These are phyloP conservation scores for Hippopotamyrus pictus DNA, from an alignment of 2,797 vertebrate genomes.

Conservation along the genomic window DNA sequence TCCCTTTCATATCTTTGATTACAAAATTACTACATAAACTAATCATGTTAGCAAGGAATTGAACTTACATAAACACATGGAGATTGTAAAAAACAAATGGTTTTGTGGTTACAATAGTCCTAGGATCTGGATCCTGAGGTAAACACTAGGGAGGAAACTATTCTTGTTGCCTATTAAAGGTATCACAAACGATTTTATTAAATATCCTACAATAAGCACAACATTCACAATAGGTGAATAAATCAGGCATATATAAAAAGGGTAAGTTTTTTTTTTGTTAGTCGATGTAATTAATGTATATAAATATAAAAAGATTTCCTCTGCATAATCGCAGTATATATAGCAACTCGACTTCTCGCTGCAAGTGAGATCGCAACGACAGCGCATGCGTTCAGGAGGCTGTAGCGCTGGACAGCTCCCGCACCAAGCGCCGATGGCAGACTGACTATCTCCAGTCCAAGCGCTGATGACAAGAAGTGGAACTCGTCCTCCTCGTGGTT, in stretches of 20 bases:
- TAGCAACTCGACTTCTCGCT: background rate
- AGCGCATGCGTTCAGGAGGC: constrained; percentile 36
- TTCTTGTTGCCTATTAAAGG: background rate
- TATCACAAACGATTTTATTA: background rate
- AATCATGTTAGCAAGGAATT: background rate
- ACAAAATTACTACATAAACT: background rate
- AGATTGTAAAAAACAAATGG: background rate
- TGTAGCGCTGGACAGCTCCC: constrained; percentile 32
- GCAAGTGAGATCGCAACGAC: background rate
- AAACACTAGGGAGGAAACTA: background rate
- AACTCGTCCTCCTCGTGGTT: background rate
- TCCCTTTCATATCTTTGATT: background rate
- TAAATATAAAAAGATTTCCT: background rate
- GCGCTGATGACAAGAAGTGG: constrained; percentile 28
- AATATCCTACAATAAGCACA: background rate
- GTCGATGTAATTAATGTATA: background rate
- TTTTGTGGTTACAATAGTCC: background rate
- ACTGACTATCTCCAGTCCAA: constrained; percentile 29
- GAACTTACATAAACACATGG: background rate
- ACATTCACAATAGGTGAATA: background rate
- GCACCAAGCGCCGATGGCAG: constrained; percentile 30
- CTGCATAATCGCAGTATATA: background rate
- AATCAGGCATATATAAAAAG: background rate
- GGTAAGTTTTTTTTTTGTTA: background rate
- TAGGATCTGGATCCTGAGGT: background rate